Evolutionary conservation across 1,140 invertebrate genomes (phyloP).

Genomic region (Geopemphigus sp.): DNA sequence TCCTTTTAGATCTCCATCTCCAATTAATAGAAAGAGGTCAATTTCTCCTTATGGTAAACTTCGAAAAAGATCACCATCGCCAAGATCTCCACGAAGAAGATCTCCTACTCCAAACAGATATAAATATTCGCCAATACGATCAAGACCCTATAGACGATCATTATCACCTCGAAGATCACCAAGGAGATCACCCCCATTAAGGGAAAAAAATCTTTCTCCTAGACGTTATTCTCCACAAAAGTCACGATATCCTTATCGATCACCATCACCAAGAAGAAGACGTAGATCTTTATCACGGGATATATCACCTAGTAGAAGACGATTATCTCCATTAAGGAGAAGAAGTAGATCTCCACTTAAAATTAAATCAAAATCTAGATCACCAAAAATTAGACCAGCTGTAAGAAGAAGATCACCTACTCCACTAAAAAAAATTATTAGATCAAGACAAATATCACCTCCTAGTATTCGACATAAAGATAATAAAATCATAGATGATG

Average conservation of each 20-base stretch:
- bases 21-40: slow-evolving; percentile 24
- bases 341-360: slow-evolving; percentile 33
- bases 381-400: slow-evolving; percentile 9
- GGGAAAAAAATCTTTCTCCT: slow-evolving; percentile 40
- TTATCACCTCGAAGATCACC: slow-evolving; percentile 35
- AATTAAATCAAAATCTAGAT: slow-evolving; percentile 43
- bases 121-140: slow-evolving; percentile 26
- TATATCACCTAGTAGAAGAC: slow-evolving; percentile 32
- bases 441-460: slow-evolving; percentile 26
- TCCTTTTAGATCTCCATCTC: slow-evolving; percentile 30
- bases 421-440: slow-evolving; percentile 21
- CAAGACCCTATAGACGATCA: slow-evolving; percentile 24
- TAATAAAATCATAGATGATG: slow-evolving; percentile 24
- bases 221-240: slow-evolving; percentile 29
- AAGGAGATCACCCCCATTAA: slow-evolving; percentile 13
- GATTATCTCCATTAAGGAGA: slow-evolving; percentile 39
- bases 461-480: slow-evolving; percentile 18
- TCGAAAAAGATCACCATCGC: slow-evolving; percentile 23
- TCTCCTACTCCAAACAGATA: slow-evolving; percentile 38
- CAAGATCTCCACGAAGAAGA: slow-evolving; percentile 38
- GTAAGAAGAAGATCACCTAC: slow-evolving; percentile 36
- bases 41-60: slow-evolving; percentile 43
- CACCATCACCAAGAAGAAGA: slow-evolving; percentile 40
- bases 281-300: slow-evolving; percentile 35
- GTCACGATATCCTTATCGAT: slow-evolving; percentile 33